phyloP scores from a whole-genome alignment of 1,140 invertebrate genomes.

The Bombus haemorrhoidalis region DNA sequence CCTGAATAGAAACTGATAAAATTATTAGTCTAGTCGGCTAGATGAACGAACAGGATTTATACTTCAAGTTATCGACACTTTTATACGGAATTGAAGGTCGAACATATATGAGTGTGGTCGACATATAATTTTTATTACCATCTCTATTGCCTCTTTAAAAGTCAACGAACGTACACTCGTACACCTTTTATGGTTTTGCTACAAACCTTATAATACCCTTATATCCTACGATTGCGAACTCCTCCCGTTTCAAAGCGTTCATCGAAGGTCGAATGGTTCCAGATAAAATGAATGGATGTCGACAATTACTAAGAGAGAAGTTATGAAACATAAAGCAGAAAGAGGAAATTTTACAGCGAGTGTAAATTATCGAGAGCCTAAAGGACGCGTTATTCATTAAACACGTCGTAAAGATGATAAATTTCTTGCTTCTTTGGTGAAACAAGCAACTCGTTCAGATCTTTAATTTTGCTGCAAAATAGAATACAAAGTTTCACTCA shows the following conservation, averaged over 20 bases:
- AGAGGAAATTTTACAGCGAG: background rate
- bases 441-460: background rate
- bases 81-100: background rate
- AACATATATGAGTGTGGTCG: background rate
- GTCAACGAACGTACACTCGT: slow-evolving; percentile 6
- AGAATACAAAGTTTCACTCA: background rate
- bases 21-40: background rate
- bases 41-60: too few species aligned
- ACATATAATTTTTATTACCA: slow-evolving; percentile 30
- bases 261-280: background rate
- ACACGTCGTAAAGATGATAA: background rate
- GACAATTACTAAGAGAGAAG: background rate
- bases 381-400: background rate
- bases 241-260: background rate
- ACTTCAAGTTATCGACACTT: background rate
- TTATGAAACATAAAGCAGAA: background rate
- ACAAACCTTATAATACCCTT: background rate
- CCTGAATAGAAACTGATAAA: background rate
- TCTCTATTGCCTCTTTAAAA: slow-evolving; percentile 19
- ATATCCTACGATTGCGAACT: background rate
- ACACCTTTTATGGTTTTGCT: background rate
- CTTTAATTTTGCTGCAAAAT: background rate
- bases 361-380: background rate
- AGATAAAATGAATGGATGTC: background rate
- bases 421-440: background rate